Conservation (phyloP, 2,888 invertebrate genomes). For the Elysia crispata region DNA sequence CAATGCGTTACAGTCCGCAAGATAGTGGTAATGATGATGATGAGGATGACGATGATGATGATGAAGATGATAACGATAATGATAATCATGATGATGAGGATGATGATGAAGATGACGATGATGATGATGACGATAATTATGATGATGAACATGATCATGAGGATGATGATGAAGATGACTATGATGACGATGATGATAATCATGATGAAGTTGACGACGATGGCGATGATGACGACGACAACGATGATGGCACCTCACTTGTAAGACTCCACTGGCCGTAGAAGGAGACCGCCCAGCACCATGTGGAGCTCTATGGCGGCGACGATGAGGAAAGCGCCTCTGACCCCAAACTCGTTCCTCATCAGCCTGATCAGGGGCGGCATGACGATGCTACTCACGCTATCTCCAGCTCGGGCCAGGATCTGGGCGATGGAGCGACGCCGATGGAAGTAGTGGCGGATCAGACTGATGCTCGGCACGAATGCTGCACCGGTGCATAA, state of each 20-base stretch:
- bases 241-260: background rate
- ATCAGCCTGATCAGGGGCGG: conserved; percentile 43
- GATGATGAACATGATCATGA: too few species aligned
- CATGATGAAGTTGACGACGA: too few species aligned
- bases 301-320: conserved; percentile 46
- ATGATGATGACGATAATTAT: too few species aligned
- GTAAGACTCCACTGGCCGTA: conserved; percentile 46
- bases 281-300: conserved; percentile 33
- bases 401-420: conserved; percentile 40
- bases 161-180: too few species aligned
- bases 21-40: too few species aligned
- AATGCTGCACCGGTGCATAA: conserved; percentile 10
- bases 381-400: conserved; percentile 43
- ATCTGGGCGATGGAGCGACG: conserved; percentile 46
- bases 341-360: conserved; percentile 37
- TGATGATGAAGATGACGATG: too few species aligned
- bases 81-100: too few species aligned
- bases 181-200: too few species aligned
- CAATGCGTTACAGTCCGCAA: too few species aligned
- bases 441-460: conserved; percentile 47
- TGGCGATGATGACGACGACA: too few species aligned
- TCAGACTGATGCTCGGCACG: conserved; percentile 32
- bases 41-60: too few species aligned
- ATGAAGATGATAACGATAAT: too few species aligned
- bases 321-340: conserved; percentile 44